Evolutionary conservation across 2,113 vertebrate species (phyloP), one percentile per base, ranked within the genome.

Genomic region (Leucopsar rothschildi): DNA sequence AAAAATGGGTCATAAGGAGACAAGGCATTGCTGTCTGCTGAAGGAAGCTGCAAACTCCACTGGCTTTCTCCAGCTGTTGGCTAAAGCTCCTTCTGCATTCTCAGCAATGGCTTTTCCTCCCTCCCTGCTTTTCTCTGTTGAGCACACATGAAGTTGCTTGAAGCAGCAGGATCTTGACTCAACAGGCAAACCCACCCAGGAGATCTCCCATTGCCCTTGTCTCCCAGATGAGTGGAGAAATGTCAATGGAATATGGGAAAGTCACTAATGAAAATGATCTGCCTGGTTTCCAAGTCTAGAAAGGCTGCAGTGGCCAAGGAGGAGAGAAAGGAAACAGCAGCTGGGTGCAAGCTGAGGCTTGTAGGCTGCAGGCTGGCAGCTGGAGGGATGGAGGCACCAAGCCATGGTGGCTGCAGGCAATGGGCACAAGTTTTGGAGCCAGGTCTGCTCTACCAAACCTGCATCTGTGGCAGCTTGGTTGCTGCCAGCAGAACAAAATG

Each of bases 1-100:
- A 44, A 86, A 96, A 92, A 88, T 86, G 94, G 94, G 87, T 92
- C 75, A 44, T 31, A 40, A 59, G 84, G 33, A 95, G 90, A 92
- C 82, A 95, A 93, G 95, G 82, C 79, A 70, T 77, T 6, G 75
- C 94, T 94, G 93, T 93, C 68, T 80, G 79, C 82, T 73, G 55
- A 57, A 68, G 2, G 18, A 55, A 57, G 71, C 82, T 92, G 56
- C 71, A 35, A 10, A 47, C 90, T 61, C 93, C 64, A 47, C 72
- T 40, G 70, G 53, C 69, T 71, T 94, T 73, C 87, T 83, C 76
- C 71, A 68, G 83, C 68, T 66, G 15, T 75, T 95, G 88, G 69
- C 56, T 75, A 31, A 81, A 86, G 47, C 47, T 65, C 55, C 71
- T 88, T 76, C 66, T 91, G 22, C 82, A 50, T 66, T 52, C 85